Evolutionary conservation across 64 coral and sea anemone genomes (phyloP), one percentile per base, ranked within the genome.

Genomic region (Cladopsammia gracilis): DNA sequence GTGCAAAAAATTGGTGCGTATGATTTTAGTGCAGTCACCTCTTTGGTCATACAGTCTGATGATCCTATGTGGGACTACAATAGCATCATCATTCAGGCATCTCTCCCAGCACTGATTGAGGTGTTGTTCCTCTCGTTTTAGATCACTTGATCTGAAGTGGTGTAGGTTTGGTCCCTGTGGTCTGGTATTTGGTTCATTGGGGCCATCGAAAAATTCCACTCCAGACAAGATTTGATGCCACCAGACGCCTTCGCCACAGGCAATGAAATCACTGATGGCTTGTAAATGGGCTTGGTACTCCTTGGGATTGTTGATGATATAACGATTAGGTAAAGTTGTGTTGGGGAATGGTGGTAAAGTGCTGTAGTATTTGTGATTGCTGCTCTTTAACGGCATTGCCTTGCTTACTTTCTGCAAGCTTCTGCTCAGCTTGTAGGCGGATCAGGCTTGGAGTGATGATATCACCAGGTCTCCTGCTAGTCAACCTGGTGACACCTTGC

Each of bases 111-210:
- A 85, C 42, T 92, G 57, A 44, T 77, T 26, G 19, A 92, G n/a
- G 64, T 76, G 18, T 47, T 83, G 45, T 59, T 92, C 70, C 22
- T 92, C 90, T 26, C 12, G 45, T 51, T 52, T 61, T 8, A 92
- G 70, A 76, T 73, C 62, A 53, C 79, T 85, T 11, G 90, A 92
- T 2, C 48, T 70, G 71, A 92, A 92, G 45, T 92, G 90, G 60
- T 86, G 71, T 42, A 86, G 71, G 4, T 0, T 47, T 64, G 90
- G 90, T 16, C 71, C 90, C 19, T 64, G 34, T 3, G 58, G 58
- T n/a, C 64, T 54, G 16, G 71, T 15, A 48, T 64, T 49, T 16
- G 10, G 49, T 49, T 91, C 89, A 45, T 18, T 48, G 0, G 48
- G 68, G 19, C 48, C 76, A 83, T 91, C 49, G 6, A 73, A 64